Evolutionary conservation across 2,797 vertebrate species (phyloP), one percentile per base, ranked within the genome.

Genomic region (Pseudomugil gertrudae): DNA sequence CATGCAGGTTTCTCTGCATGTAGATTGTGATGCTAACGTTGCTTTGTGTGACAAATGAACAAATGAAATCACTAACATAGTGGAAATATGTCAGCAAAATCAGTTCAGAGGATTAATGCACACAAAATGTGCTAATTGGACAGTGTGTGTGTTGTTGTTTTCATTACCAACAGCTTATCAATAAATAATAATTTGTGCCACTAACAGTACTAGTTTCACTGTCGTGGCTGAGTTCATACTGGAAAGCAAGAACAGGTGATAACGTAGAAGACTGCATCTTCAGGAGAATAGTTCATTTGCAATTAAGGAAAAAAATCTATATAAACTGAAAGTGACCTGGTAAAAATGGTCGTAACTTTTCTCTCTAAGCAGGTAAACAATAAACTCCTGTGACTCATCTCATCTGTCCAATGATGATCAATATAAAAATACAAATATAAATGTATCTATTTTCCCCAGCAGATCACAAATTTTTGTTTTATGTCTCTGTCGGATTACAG

Each of bases 1-100:
- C 29, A 19, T 6, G 32, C 66, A 63, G 70, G 23, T 70, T 66
- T 65, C 14, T 4, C 30, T 30, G 32, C 15, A 9, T 52, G 14
- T n/a, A 33, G 23, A 52, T 9, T 0, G n/a, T n/a, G 47, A 3
- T 40, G 36, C 52, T 30, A 15, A 43, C 38, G 51, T 33, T 19
- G 27, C 15, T 26, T 27, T 43, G 3, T 15, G 19, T n/a, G 17
- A 1, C n/a, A n/a, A n/a, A n/a, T 24, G 0, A 36, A 3, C 11
- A 21, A 56, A 35, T 48, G 13, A 29, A 35, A 50, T 23, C 21
- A 8, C 11, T n/a, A 53, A 15, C 51, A 38, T 15, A 13, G 47
- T 24, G 47, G 3, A 13, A 48, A 23, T 3, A 14, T 27, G 50
- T 52, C 11, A n/a, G 33, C 38, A 63, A 21, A 45, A 45, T 14